Conservation (phyloP, 2,888 invertebrate species). For the Ecliptopera silaceata region DNA sequence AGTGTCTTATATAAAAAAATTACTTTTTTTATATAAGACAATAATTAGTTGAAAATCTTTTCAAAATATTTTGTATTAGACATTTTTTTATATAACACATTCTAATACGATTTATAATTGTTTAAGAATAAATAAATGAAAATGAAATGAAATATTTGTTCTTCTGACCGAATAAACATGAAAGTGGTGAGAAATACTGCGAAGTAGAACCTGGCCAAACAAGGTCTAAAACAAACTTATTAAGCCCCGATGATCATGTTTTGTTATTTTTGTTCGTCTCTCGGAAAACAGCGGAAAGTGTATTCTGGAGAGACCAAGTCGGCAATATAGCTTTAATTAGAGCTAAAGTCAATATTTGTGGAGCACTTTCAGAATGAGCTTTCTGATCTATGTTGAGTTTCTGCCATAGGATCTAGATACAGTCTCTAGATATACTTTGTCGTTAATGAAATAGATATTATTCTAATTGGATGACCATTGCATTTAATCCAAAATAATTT, state of each 20-base stretch:
- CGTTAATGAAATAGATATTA: too few species aligned
- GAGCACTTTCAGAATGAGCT: conserved; percentile 39
- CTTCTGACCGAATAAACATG: background rate
- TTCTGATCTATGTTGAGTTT: conserved; percentile 1
- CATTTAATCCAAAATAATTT: too few species aligned
- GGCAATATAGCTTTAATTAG: conserved; percentile 68
- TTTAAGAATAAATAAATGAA: too few species aligned
- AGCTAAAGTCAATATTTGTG: conserved; percentile 56
- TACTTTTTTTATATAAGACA: too few species aligned
- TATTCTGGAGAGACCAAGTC: conserved; percentile 32
- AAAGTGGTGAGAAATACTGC: background rate
- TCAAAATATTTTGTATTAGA: too few species aligned
- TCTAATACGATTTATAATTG: too few species aligned
- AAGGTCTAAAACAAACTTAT: conserved; percentile 21
- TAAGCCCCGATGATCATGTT: conserved; percentile 25
- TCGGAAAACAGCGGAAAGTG: conserved; percentile 34
- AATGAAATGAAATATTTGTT: background rate
- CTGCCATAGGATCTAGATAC: background rate
- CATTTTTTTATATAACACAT: too few species aligned
- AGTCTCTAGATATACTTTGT: too few species aligned
- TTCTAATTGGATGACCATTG: too few species aligned
- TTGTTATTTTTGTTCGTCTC: conserved; percentile 28
- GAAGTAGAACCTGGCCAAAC: conserved; percentile 1
- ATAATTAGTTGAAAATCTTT: too few species aligned
- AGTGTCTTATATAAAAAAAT: too few species aligned